Conservation (phyloP, 2,797 vertebrate genomes). For the Buceros bicornis region DNA sequence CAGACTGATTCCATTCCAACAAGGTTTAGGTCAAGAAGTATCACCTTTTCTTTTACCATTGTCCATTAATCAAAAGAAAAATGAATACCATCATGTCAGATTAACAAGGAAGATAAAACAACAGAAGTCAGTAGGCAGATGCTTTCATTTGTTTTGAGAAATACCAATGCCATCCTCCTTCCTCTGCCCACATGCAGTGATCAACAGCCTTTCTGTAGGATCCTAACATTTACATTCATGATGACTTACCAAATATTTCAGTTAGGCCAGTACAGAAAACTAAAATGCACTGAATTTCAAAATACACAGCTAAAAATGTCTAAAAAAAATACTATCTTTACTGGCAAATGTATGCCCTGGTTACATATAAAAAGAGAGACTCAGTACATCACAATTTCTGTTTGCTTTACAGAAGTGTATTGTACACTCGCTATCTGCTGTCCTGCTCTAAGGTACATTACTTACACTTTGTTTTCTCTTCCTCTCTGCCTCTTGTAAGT, state of each 20-base stretch:
- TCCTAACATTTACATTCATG: background rate
- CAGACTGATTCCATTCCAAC: background rate
- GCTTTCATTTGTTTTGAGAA: slow-evolving; percentile 20
- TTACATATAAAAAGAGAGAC: background rate
- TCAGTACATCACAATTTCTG: background rate
- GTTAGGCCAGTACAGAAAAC: background rate
- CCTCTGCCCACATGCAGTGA: background rate
- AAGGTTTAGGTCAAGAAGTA: background rate
- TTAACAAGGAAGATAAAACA: slow-evolving; percentile 39
- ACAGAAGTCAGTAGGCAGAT: slow-evolving; percentile 41
- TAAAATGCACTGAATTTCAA: background rate
- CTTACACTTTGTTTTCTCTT: slow-evolving; percentile 98
- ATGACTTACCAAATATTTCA: background rate
- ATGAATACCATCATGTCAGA: background rate
- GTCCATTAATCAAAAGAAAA: background rate
- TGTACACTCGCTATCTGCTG: background rate
- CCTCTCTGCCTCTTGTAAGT: slow-evolving; percentile 94
- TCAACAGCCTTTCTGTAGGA: background rate
- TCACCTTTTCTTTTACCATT: background rate
- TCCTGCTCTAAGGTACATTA: background rate
- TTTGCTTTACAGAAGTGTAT: background rate
- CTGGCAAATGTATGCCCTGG: background rate
- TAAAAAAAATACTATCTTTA: background rate
- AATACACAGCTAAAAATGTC: background rate
- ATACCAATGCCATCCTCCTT: background rate